Evolutionary conservation across 2,888 invertebrate species (phyloP).

Genomic region (Stegophylla sp.): DNA sequence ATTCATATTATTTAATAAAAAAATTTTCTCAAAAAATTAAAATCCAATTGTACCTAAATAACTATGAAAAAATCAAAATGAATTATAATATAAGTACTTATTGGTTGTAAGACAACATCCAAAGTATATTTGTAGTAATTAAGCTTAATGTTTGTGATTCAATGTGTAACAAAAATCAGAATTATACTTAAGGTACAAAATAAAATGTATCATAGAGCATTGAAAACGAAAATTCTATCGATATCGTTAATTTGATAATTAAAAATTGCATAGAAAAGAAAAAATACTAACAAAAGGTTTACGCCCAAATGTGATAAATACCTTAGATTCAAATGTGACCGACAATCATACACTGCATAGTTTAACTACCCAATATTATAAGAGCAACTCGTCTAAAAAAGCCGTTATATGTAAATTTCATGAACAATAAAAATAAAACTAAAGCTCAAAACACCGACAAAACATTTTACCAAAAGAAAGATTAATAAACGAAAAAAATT

Average conservation of each 20-base stretch:
- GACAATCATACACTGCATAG: slow-evolving; percentile 36
- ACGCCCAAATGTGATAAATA: slow-evolving; percentile 51
- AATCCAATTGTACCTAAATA: no score
- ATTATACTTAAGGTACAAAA: no score
- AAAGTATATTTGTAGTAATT: no score
- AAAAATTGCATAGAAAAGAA: not conserved
- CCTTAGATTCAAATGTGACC: slow-evolving; percentile 43
- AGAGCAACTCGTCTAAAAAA: not conserved
- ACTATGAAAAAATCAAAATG: no score
- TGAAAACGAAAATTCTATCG: not conserved
- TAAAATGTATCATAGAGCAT: not conserved
- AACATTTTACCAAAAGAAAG: not conserved
- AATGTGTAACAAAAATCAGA: no score
- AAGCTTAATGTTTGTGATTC: no score
- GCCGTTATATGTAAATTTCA: not conserved
- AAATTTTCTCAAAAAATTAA: no score
- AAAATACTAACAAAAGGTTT: slow-evolving; percentile 5
- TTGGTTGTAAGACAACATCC: no score
- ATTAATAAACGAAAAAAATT: not conserved
- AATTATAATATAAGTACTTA: no score
- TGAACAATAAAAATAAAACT: not conserved
- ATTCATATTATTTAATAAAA: no score
- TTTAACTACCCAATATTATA: not conserved
- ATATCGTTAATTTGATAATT: no score
- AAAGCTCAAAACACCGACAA: not conserved